phyloP scores from a whole-genome alignment of 2,888 invertebrate genomes.

The Anarsia innoxiella region DNA sequence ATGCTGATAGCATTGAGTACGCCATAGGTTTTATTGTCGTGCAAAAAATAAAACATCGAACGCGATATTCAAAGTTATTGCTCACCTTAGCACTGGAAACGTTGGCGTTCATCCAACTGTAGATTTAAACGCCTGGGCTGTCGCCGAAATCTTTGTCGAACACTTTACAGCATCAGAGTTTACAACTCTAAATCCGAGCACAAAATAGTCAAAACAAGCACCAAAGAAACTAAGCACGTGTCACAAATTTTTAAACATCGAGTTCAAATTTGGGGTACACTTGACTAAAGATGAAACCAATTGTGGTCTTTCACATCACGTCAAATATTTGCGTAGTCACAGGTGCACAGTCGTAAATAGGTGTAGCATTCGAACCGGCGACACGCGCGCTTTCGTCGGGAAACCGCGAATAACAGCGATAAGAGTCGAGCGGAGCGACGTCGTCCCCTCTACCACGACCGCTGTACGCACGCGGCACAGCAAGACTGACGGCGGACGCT shows the following conservation, averaged over 20 bases:
- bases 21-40: conserved; percentile 6
- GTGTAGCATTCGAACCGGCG: conserved; percentile 40
- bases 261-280: conserved; percentile 27
- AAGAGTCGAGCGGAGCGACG: conserved; percentile 31
- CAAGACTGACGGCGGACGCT: conserved; percentile 50
- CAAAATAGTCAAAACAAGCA: conserved; percentile 40
- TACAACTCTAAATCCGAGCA: conserved; percentile 35
- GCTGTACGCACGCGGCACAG: conserved; percentile 57
- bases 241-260: conserved; percentile 34
- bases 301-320: conserved; percentile 63
- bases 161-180: conserved; percentile 47
- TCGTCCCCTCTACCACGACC: conserved; percentile 51
- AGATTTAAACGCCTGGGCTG: conserved; percentile 56
- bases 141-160: conserved; percentile 55
- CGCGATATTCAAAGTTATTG: conserved; percentile 34
- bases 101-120: conserved; percentile 72
- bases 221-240: conserved; percentile 52
- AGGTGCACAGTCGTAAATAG: conserved; percentile 55
- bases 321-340: conserved; percentile 62
- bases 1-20: conserved; percentile 1
- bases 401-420: conserved; percentile 59
- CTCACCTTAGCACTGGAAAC: conserved; percentile 67
- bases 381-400: conserved; percentile 66
- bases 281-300: conserved; percentile 44
- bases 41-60: conserved; percentile 29